Conservation (phyloP, 2,113 vertebrate species). For the Malurus melanocephalus region DNA sequence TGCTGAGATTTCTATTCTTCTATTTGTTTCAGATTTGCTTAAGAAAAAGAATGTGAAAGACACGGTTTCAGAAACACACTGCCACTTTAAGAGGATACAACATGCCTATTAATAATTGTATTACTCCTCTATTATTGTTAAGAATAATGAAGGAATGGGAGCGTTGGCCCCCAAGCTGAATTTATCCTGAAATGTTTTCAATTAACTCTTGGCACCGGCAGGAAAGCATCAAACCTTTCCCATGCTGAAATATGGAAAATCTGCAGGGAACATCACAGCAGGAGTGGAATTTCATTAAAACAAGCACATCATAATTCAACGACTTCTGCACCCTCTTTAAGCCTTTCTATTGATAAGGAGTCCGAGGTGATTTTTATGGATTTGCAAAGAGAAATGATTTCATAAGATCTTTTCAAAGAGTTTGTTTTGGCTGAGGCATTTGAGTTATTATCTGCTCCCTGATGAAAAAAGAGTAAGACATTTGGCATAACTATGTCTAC, state of each 20-base stretch:
- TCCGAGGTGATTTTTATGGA: slow-evolving; percentile 73
- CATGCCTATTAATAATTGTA: slow-evolving; percentile 82
- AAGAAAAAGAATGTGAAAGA: slow-evolving; percentile 63
- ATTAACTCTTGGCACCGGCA: slow-evolving; percentile 86
- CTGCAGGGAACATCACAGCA: slow-evolving; percentile 83
- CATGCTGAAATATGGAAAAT: slow-evolving; percentile 89
- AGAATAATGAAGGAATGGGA: slow-evolving; percentile 83
- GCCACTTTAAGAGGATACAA: slow-evolving; percentile 74
- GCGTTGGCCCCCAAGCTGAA: slow-evolving; percentile 74
- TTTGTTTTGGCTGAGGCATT: slow-evolving; percentile 67
- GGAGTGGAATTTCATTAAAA: slow-evolving; percentile 87
- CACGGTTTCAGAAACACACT: slow-evolving; percentile 60
- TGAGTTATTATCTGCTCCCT: slow-evolving; percentile 73
- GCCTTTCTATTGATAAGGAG: slow-evolving; percentile 79
- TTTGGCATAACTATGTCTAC: slow-evolving; percentile 77
- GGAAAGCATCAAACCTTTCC: slow-evolving; percentile 87
- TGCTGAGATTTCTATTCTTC: slow-evolving; percentile 54
- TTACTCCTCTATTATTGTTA: slow-evolving; percentile 84
- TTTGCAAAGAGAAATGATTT: slow-evolving; percentile 81
- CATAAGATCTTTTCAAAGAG: slow-evolving; percentile 72
- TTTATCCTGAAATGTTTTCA: slow-evolving; percentile 89
- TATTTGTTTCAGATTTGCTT: slow-evolving; percentile 65
- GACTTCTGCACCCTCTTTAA: slow-evolving; percentile 76
- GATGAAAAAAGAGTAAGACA: slow-evolving; percentile 78
- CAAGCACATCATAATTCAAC: slow-evolving; percentile 84